Evolutionary conservation across 2,113 vertebrate genomes (phyloP).

Genomic region (Alethe diademata): DNA sequence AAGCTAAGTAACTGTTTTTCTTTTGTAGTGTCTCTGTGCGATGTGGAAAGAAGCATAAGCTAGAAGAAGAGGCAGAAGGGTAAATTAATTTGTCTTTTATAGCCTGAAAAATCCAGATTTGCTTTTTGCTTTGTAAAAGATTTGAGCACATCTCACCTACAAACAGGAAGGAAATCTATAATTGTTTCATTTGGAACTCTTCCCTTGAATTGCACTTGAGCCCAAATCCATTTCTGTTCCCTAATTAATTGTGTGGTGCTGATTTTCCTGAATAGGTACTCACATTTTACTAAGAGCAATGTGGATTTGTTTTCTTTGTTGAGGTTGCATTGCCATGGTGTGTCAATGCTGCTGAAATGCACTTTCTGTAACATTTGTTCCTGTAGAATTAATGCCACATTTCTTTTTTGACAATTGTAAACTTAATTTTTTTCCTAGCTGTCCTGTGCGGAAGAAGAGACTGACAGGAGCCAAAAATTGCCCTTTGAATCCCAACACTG

Average conservation of each 20-base stretch:
- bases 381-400: background rate
- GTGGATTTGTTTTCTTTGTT: background rate
- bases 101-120: background rate
- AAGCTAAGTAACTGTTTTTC: background rate
- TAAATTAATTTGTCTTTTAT: conserved; percentile 56
- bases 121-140: background rate
- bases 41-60: conserved; percentile 73
- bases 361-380: background rate
- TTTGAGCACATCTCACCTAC: background rate
- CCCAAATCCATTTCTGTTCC: background rate
- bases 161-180: background rate
- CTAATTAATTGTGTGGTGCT: background rate
- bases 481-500: conserved; percentile 45
- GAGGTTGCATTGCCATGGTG: background rate
- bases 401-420: background rate
- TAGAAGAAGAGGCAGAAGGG: conserved; percentile 72
- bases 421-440: conserved; percentile 55
- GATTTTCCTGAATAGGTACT: background rate
- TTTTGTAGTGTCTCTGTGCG: conserved; percentile 44
- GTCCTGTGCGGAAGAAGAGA: conserved; percentile 75
- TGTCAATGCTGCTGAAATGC: background rate
- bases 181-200: background rate
- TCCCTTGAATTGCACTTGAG: background rate
- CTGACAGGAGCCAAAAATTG: conserved; percentile 64
- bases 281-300: background rate